phyloP scores from a whole-genome alignment of 2,113 vertebrate genomes.

The Ceyx melanurus region DNA sequence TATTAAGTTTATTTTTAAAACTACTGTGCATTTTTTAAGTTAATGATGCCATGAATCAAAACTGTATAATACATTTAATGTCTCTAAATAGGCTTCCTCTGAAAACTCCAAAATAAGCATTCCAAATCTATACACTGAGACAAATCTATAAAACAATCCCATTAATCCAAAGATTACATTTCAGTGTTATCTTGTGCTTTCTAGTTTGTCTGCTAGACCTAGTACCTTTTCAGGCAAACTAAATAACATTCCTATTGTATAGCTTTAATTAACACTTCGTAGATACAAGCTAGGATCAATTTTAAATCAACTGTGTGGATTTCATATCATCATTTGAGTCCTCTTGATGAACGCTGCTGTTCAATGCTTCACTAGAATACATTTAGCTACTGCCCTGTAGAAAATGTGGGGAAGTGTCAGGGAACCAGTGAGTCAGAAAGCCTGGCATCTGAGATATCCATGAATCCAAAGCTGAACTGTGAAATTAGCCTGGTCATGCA shows the following conservation, averaged over 20 bases:
- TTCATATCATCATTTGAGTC: background rate
- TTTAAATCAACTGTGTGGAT: background rate
- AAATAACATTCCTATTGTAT: background rate
- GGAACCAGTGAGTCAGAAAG: background rate
- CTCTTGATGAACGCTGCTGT: constrained; percentile 16
- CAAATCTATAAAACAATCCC: background rate
- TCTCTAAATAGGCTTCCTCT: background rate
- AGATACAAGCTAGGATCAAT: background rate
- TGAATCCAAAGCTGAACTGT: background rate
- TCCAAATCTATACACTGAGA: background rate
- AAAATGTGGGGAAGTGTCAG: constrained; percentile 33
- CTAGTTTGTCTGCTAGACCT: background rate
- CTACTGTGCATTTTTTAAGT: background rate
- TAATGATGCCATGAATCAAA: constrained; percentile 11
- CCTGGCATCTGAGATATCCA: background rate
- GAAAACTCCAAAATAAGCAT: background rate
- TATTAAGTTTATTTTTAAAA: background rate
- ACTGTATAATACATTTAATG: background rate
- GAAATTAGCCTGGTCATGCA: constrained; percentile 34
- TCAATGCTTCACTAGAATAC: constrained; percentile 23
- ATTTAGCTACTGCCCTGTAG: background rate
- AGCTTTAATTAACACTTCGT: background rate
- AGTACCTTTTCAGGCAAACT: background rate
- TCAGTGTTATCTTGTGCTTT: background rate
- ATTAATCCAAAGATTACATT: background rate